phyloP scores from a whole-genome alignment of 2,888 invertebrate species.

The Limnephilus rhombicus region DNA sequence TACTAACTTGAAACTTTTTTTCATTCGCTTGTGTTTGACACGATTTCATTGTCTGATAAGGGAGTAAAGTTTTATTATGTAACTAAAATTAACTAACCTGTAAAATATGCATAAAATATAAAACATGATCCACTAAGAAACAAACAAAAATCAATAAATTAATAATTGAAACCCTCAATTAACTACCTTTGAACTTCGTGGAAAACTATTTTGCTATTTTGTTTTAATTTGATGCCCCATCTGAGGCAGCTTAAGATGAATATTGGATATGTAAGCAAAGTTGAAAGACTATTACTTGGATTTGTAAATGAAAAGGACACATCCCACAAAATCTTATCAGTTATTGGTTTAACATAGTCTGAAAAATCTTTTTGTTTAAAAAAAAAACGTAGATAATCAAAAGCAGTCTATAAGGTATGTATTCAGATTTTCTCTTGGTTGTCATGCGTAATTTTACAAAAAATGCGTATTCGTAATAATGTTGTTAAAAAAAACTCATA shows the following conservation, averaged over 20 bases:
- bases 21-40: too few species aligned
- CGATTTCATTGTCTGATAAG: too few species aligned
- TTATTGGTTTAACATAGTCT: neutral
- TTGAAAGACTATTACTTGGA: neutral
- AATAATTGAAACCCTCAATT: neutral
- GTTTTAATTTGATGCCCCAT: conserved; percentile 15
- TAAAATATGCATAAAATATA: neutral
- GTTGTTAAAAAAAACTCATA: too few species aligned
- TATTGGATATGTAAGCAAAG: conserved; percentile 33
- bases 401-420: too few species aligned
- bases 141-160: neutral
- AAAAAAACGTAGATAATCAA: too few species aligned
- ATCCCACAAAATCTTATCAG: neutral
- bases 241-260: neutral
- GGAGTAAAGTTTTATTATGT: too few species aligned
- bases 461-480: too few species aligned
- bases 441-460: too few species aligned
- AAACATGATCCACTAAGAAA: neutral
- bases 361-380: too few species aligned
- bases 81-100: too few species aligned
- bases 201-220: neutral
- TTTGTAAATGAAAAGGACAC: neutral
- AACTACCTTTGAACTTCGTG: neutral
- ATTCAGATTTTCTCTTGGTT: too few species aligned
- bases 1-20: too few species aligned